A percentile compares a stretch with the other conserved stretches of the same genome.
These are phyloP conservation scores for Zenarchopterus dispar DNA, from an alignment of 2,797 vertebrate genomes.

Conservation along the genomic window DNA sequence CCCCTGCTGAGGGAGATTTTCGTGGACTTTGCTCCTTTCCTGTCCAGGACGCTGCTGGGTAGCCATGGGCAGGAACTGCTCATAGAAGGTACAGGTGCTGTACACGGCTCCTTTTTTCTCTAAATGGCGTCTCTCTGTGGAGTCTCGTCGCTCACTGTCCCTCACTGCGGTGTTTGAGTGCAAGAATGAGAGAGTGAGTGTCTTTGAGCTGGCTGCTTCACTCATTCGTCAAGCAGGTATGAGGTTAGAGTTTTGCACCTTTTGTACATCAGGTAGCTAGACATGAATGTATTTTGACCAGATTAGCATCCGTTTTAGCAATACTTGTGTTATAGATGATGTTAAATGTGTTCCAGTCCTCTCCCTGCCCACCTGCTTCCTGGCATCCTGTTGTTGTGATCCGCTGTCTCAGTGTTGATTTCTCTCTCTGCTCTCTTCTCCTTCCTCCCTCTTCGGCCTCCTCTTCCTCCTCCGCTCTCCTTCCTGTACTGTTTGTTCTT, in stretches of 20 bases:
- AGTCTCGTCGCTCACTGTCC: conserved; percentile 79
- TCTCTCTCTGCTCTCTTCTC: conserved; percentile 13
- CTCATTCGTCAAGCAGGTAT: conserved; percentile 75
- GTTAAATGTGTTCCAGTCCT: conserved; percentile 41
- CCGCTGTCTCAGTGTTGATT: conserved; percentile 72
- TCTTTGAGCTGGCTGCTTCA: conserved; percentile 73
- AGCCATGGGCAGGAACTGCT: conserved; percentile 99
- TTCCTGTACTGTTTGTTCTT: conserved; percentile 59
- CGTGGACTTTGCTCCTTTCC: conserved; percentile 98
- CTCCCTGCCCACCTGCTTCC: conserved; percentile 71
- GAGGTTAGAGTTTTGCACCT: conserved; percentile 46
- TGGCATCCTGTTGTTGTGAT: conserved; percentile 70
- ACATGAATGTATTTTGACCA: conserved; percentile 29
- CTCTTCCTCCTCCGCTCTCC: not conserved
- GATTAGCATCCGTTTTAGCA: conserved; percentile 38
- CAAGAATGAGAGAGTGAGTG: conserved; percentile 30
- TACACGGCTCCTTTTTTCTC: conserved; percentile 83
- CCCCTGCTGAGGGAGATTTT: conserved; percentile 98
- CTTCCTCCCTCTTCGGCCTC: not conserved
- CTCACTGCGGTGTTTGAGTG: conserved; percentile 57
- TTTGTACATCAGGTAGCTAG: conserved; percentile 56
- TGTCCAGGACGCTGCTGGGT: conserved; percentile 95
- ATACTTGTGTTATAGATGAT: conserved; percentile 3
- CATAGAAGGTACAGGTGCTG: conserved; percentile 98
- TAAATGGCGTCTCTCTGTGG: conserved; percentile 85